Conservation (phyloP, 2,888 invertebrate species). For the Nephrotoma appendiculata region DNA sequence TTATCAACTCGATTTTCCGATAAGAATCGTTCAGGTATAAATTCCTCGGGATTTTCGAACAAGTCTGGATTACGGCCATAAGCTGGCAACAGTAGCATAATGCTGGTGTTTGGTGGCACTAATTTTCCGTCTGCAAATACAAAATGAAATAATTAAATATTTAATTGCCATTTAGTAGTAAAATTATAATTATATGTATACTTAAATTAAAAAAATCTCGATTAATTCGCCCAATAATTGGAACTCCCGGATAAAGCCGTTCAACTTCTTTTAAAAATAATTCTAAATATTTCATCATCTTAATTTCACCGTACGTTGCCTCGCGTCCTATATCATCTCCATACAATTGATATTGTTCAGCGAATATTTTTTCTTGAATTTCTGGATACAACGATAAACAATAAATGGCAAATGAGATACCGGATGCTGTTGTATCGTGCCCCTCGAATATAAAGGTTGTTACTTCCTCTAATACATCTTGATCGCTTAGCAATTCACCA, state of each 20-base stretch:
- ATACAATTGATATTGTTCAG: slow-evolving; percentile 35
- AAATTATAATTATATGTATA: slow-evolving; percentile 11
- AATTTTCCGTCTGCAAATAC: slow-evolving; percentile 21
- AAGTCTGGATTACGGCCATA: slow-evolving; percentile 12
- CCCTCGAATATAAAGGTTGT: slow-evolving; percentile 35
- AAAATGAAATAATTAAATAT: not conserved
- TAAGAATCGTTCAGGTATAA: slow-evolving; percentile 39
- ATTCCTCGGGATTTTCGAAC: slow-evolving; percentile 24
- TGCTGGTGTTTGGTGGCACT: slow-evolving; percentile 20
- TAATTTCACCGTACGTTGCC: slow-evolving; percentile 22
- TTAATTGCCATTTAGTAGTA: not conserved
- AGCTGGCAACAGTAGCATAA: slow-evolving; percentile 15
- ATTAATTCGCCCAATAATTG: slow-evolving; percentile 20
- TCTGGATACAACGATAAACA: slow-evolving; percentile 37
- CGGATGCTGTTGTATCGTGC: slow-evolving; percentile 44
- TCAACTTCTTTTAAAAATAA: slow-evolving; percentile 25
- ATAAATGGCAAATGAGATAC: slow-evolving; percentile 36
- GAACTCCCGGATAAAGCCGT: slow-evolving; percentile 27
- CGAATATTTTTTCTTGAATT: slow-evolving; percentile 36
- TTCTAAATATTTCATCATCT: slow-evolving; percentile 27
- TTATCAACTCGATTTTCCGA: slow-evolving; percentile 21
- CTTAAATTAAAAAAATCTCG: slow-evolving; percentile 23
- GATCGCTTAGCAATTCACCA: slow-evolving; percentile 18
- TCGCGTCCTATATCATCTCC: slow-evolving; percentile 23
- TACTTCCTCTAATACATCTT: slow-evolving; percentile 28